Percentiles rank a stretch among this genome's conserved stretches.
Evolutionary conservation across 1,140 invertebrate species (phyloP).

Genomic region (Panulirus ornatus): DNA sequence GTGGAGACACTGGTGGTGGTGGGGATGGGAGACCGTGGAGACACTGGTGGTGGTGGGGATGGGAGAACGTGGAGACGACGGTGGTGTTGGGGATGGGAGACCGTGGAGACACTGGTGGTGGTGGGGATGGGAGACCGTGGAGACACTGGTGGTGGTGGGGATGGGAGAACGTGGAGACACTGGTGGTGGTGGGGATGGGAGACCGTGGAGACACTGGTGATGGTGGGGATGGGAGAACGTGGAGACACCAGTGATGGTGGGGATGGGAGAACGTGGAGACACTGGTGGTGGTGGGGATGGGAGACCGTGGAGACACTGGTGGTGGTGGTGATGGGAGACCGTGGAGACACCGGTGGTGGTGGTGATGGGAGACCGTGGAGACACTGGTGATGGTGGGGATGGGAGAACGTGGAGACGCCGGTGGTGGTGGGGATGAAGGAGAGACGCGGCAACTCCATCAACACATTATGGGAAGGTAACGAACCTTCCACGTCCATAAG

Average conservation of each 20-base stretch:
- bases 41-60: no score
- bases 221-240: neutral
- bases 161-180: neutral
- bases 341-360: neutral
- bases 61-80: no score
- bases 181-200: neutral
- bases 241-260: neutral
- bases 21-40: no score
- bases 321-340: neutral
- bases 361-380: neutral
- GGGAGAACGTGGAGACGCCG: neutral
- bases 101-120: no score
- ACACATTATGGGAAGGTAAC: neutral
- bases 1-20: no score
- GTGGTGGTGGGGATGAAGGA: no score
- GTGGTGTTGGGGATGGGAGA: no score
- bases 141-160: neutral
- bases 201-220: neutral
- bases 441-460: neutral
- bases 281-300: neutral
- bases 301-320: neutral
- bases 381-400: neutral
- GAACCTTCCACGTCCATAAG: conserved; percentile 15
- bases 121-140: no score
- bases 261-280: neutral